Conservation (phyloP, 2,113 vertebrate genomes). For the Larimichthys crocea region DNA sequence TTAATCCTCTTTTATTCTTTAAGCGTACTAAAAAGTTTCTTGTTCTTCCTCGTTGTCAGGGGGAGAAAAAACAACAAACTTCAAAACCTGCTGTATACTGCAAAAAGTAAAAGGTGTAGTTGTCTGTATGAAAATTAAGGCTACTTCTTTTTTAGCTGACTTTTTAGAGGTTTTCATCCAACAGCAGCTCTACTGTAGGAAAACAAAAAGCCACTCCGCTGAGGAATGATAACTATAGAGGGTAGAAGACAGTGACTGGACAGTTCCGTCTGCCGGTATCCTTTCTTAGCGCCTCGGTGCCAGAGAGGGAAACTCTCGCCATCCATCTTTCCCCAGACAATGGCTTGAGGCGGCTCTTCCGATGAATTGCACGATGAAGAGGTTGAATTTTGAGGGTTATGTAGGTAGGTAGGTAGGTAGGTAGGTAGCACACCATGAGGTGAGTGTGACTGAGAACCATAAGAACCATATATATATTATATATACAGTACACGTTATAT, state of each 20-base stretch:
- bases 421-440: constrained; percentile 60
- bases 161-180: constrained; percentile 36
- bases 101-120: constrained; percentile 10
- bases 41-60: background rate
- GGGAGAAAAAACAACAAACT: background rate
- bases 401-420: constrained; percentile 33
- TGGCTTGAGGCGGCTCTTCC: constrained; percentile 25
- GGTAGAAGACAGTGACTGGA: constrained; percentile 13
- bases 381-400: constrained; percentile 35
- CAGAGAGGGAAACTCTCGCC: constrained; percentile 8
- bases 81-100: constrained; percentile 12
- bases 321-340: constrained; percentile 12
- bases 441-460: constrained; percentile 73
- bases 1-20: background rate
- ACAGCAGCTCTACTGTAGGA: constrained; percentile 41
- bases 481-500: constrained; percentile 72
- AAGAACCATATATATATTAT: constrained; percentile 67
- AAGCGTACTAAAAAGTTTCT: constrained; percentile 11
- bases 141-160: constrained; percentile 32
- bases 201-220: constrained; percentile 36
- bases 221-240: constrained; percentile 34
- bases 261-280: constrained; percentile 4
- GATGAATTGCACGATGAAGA: constrained; percentile 63
- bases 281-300: constrained; percentile 14
- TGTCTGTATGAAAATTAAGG: constrained; percentile 60